Conservation (phyloP, 1,140 invertebrate genomes). For the Heliconius hewitsoni region DNA sequence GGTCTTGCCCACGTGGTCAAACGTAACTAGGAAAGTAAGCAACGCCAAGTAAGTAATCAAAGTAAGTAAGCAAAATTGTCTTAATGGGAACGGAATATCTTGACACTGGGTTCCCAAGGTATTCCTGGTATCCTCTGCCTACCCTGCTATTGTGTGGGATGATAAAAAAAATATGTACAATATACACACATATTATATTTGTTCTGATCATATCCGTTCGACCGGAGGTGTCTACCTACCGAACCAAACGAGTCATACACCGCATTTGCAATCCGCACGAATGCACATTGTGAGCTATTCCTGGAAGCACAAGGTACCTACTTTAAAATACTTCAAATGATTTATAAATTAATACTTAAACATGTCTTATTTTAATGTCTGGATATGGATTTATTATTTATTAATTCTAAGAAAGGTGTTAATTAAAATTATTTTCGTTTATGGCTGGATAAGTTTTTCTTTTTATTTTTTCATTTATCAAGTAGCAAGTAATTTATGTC, state of each 20-base stretch:
- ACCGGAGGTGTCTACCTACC: background rate
- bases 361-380: background rate
- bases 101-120: no score
- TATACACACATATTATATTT: background rate
- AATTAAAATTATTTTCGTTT: background rate
- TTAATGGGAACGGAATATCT: no score
- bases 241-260: background rate
- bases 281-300: conserved; percentile 9
- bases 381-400: no score
- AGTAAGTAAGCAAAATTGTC: no score
- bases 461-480: background rate
- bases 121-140: no score
- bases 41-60: no score
- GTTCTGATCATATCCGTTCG: background rate
- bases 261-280: background rate
- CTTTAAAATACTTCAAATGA: background rate
- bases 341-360: background rate
- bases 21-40: no score
- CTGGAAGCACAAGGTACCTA: background rate
- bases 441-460: background rate
- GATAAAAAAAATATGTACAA: no score
- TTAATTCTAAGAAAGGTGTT: background rate
- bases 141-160: no score
- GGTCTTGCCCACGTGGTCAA: no score
- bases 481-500: background rate